Conservation (phyloP, 2,113 vertebrate genomes). For the Megatriorchis doriae region DNA sequence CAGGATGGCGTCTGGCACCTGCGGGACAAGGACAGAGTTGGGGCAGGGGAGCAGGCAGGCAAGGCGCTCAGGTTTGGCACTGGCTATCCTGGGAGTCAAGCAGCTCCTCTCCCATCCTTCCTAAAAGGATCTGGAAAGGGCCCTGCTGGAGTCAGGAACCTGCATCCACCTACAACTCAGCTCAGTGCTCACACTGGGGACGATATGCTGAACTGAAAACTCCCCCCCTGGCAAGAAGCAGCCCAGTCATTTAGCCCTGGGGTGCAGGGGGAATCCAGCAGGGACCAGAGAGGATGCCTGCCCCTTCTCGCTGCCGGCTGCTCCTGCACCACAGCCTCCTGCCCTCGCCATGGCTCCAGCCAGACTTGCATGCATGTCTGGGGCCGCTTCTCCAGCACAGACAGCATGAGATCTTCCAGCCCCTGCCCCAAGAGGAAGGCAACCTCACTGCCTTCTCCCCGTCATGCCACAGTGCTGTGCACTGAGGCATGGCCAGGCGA, state of each 20-base stretch:
- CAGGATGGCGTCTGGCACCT: slow-evolving; percentile 91
- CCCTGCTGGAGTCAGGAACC: not conserved
- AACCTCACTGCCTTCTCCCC: not conserved
- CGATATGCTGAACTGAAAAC: accelerated
- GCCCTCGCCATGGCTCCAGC: accelerated
- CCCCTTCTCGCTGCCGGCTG: not conserved
- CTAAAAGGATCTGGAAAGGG: not conserved
- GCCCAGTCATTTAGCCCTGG: not conserved
- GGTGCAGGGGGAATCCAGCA: not conserved
- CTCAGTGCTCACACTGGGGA: not conserved
- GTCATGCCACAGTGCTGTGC: accelerated
- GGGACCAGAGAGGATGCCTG: not conserved
- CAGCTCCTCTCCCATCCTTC: not conserved
- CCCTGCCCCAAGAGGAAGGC: not conserved
- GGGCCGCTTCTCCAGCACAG: not conserved
- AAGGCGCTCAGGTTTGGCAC: accelerated
- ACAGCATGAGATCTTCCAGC: accelerated
- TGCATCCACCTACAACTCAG: accelerated
- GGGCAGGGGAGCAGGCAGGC: not conserved
- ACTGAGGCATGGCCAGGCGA: not conserved
- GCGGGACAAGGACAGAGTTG: not conserved
- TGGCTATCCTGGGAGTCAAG: accelerated
- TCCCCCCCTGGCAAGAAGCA: accelerated
- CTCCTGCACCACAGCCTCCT: not conserved
- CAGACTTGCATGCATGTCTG: accelerated